Evolutionary conservation across 2,113 vertebrate genomes (phyloP), one percentile per base, ranked within the genome.

Genomic region (Rhegmatorhina hoffmannsi): DNA sequence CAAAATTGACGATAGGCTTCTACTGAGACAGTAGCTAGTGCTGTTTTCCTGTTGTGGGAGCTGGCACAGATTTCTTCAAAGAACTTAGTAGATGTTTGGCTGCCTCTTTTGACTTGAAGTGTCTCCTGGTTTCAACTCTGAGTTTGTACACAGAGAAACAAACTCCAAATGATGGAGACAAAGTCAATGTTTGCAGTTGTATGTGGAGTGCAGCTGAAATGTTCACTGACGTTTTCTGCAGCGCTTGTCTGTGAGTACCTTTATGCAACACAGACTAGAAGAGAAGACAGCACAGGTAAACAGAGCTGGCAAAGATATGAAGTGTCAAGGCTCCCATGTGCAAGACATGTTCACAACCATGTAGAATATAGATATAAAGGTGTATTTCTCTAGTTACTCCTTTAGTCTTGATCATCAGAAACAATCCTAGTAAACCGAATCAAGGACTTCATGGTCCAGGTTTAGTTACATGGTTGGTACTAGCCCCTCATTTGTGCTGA

Each of bases 281-380:
- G 17, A 25, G 40, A 56, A 82, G 66, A n/a, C 38, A 90, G 73
- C 2, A 0, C 17, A 69, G 18, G 59, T 73, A 21, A 60, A 46
- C 40, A 69, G 46, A 88, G 23, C 25, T 62, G 70, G 13, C 36
- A 60, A 58, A 83, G 47, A 58, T 26, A 29, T 0, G 23, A 78
- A 24, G 46, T 55, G 19, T 20, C 11, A 12, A 3, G n/a, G 46
- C 86, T 40, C 2, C 0, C 12, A 18, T 13, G 31, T 46, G 13
- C 15, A 43, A 64, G 49, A 55, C 17, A 8, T 11, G 25, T 43
- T 84, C 59, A 43, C 50, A 74, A 1, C 26, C 6, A 1, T 6
- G 40, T 43, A 15, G 21, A 63, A 2, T 19, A 36, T 1, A 19
- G 6, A 10, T n/a, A 11, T 0, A 38, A 77, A 80, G 29, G 13